These are phyloP conservation scores for Poicephalus meyeri DNA, from an alignment of 2,113 vertebrate species.

Conservation along the genomic window DNA sequence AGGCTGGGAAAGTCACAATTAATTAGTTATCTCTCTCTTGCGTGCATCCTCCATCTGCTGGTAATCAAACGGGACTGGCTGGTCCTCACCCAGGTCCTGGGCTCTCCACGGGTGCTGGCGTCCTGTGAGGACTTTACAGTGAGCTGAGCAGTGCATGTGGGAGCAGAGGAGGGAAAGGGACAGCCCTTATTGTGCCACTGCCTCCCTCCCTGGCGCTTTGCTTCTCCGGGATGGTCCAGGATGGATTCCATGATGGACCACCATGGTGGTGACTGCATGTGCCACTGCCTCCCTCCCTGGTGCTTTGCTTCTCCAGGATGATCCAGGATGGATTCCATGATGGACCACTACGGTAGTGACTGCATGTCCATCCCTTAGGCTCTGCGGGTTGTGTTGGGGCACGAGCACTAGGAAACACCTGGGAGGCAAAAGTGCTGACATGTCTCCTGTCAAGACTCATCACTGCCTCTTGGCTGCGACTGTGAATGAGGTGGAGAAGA, in stretches of 20 bases:
- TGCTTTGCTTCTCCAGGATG: no score
- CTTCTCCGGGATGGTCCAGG: neutral
- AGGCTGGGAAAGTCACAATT: conserved; percentile 70
- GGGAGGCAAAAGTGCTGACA: neutral
- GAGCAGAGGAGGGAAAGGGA: neutral
- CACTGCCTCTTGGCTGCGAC: neutral
- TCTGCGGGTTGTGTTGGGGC: neutral
- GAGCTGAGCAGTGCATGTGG: neutral
- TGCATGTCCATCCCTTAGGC: neutral
- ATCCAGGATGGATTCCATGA: no score
- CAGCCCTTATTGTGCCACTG: neutral
- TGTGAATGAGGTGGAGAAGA: neutral
- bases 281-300: no score
- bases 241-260: neutral
- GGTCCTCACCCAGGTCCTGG: neutral
- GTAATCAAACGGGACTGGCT: neutral
- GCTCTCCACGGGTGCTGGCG: neutral
- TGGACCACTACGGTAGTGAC: no score
- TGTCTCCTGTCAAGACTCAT: neutral
- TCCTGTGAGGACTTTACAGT: accelerated
- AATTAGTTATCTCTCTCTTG: conserved; percentile 70
- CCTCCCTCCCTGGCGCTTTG: accelerated
- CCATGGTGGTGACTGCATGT: neutral
- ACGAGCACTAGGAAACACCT: neutral
- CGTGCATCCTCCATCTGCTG: conserved; percentile 62